These are phyloP conservation scores for Schmidtea mediterranea DNA, from an alignment of 1,140 invertebrate genomes.

Conservation along the genomic window DNA sequence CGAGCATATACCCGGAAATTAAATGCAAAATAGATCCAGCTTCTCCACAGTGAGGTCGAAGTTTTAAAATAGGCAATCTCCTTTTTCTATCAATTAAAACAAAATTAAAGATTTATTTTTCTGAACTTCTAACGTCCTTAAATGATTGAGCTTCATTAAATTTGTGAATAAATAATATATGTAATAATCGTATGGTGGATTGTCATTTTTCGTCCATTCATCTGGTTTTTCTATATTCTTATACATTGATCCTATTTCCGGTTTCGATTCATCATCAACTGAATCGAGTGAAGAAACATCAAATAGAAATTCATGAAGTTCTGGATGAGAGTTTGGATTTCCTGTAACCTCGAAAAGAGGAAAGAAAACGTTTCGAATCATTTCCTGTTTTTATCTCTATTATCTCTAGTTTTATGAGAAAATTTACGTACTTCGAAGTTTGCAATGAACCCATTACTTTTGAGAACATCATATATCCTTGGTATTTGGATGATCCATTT, in stretches of 20 bases:
- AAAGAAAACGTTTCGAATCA: conserved; percentile 57
- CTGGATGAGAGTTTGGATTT: conserved; percentile 62
- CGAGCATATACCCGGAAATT: conserved; percentile 76
- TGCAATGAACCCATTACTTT: conserved; percentile 64
- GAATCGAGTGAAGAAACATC: conserved; percentile 90
- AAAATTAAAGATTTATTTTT: too few relatives aligned
- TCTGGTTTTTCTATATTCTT: conserved; percentile 39
- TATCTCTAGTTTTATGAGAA: too few relatives aligned
- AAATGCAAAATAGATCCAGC: conserved; percentile 83
- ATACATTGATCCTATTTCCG: conserved; percentile 75
- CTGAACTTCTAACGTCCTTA: conserved; percentile 20
- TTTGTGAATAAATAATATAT: conserved; percentile 95
- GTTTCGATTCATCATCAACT: conserved; percentile 95
- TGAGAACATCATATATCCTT: conserved; percentile 83
- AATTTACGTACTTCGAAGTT: conserved; percentile 90
- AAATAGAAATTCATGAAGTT: conserved; percentile 63
- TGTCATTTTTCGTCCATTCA: conserved; percentile 61
- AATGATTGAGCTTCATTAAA: conserved; percentile 71
- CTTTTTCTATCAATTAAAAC: too few relatives aligned
- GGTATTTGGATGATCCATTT: conserved; percentile 90
- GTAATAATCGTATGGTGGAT: conserved; percentile 94
- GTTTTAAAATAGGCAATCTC: conserved; percentile 43
- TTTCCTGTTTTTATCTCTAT: too few relatives aligned
- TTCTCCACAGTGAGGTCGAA: conserved; percentile 91
- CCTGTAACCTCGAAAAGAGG: conserved; percentile 66